Percentiles rank a stretch among this genome's conserved stretches.
phyloP scores from a whole-genome alignment of 2,888 invertebrate species.

The Priocnemis perturbator region DNA sequence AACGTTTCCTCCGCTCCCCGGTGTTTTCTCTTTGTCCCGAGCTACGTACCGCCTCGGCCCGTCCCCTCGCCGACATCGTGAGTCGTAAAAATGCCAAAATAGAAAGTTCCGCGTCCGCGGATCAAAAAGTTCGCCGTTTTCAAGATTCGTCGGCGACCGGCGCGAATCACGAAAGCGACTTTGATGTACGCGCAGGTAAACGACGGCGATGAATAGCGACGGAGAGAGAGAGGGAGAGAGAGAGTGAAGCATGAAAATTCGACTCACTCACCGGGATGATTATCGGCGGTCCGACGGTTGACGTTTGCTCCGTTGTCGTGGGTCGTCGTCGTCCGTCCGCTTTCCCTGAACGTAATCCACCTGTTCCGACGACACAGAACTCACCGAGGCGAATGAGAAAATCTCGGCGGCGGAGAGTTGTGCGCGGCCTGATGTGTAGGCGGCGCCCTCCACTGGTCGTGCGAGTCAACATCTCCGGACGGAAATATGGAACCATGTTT shows the following conservation, averaged over 20 bases:
- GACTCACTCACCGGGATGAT: conserved; percentile 50
- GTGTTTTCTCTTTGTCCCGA: background rate
- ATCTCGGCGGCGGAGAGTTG: conserved; percentile 43
- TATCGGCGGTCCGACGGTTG: conserved; percentile 39
- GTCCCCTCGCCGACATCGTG: background rate
- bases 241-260: background rate
- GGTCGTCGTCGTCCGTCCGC: conserved; percentile 30
- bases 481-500: conserved; percentile 31
- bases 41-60: background rate
- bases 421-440: conserved; percentile 30
- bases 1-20: too few relatives aligned
- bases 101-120: conserved; percentile 50
- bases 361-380: conserved; percentile 60
- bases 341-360: conserved; percentile 62
- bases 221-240: too few relatives aligned
- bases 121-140: background rate
- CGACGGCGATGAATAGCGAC: background rate
- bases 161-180: background rate
- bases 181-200: background rate
- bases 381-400: conserved; percentile 59
- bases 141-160: background rate
- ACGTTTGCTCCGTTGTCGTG: conserved; percentile 39
- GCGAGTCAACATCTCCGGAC: background rate
- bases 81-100: conserved; percentile 58
- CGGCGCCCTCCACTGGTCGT: conserved; percentile 32